phyloP scores from a whole-genome alignment of 2,113 vertebrate species.

The Picathartes gymnocephalus region DNA sequence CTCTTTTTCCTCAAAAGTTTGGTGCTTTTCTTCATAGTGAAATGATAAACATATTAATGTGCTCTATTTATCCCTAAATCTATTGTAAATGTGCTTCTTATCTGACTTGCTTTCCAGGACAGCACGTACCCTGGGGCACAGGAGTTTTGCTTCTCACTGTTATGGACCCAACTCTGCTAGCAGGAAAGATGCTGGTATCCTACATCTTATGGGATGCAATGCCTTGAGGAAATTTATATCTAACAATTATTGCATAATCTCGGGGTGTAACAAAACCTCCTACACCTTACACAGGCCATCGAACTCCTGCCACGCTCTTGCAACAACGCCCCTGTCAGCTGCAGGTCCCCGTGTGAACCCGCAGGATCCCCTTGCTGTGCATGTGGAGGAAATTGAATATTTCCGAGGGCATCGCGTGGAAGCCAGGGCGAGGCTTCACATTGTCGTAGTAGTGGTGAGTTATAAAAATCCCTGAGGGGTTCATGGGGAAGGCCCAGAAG shows the following conservation, averaged over 20 bases:
- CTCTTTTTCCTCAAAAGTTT: not conserved
- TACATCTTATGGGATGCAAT: constrained; percentile 24
- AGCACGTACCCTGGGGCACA: not conserved
- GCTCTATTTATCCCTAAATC: constrained; percentile 48
- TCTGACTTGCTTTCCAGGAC: not conserved
- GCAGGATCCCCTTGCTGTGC: constrained; percentile 91
- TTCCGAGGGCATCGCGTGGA: constrained; percentile 97
- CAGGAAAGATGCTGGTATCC: constrained; percentile 24
- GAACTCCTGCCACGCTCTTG: not conserved
- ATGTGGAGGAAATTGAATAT: constrained; percentile 97
- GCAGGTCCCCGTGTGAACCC: constrained; percentile 88
- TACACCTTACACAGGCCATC: not conserved
- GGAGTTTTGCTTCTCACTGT: not conserved
- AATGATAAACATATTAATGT: constrained; percentile 17
- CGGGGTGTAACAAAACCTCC: not conserved
- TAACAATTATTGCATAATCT: constrained; percentile 73
- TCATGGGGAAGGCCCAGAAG: constrained; percentile 98
- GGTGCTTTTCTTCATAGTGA: not conserved
- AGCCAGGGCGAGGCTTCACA: constrained; percentile 95
- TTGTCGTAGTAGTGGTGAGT: constrained; percentile 99
- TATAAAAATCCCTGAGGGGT: constrained; percentile 90
- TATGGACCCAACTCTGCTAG: not conserved
- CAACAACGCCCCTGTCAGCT: constrained; percentile 64
- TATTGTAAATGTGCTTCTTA: constrained; percentile 62
- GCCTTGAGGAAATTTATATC: constrained; percentile 49